phyloP scores from a whole-genome alignment of 2,888 invertebrate species.

The Argynnis bischoffii region DNA sequence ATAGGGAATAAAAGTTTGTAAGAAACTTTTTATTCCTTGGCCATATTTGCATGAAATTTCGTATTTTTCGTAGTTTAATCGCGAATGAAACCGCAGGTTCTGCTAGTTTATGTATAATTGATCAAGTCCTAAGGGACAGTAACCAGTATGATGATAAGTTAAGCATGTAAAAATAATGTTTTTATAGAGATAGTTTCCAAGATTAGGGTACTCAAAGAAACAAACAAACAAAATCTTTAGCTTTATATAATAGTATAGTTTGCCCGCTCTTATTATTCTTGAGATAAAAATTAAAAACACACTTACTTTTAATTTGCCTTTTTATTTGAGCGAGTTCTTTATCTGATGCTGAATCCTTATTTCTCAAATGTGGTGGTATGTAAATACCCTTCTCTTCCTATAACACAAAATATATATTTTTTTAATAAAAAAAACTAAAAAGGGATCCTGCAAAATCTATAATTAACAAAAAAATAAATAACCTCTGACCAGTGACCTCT shows the following conservation, averaged over 20 bases:
- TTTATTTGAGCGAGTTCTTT: slow-evolving; percentile 86
- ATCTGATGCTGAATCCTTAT: slow-evolving; percentile 76
- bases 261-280: no score
- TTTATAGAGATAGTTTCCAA: no score
- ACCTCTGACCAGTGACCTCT: background rate
- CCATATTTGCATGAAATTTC: no score
- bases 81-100: no score
- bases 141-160: no score
- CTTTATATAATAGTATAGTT: background rate
- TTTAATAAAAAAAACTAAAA: background rate
- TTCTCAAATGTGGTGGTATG: slow-evolving; percentile 91
- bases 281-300: no score
- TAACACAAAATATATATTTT: slow-evolving; percentile 33
- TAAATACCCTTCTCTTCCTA: slow-evolving; percentile 85
- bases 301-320: slow-evolving; percentile 90
- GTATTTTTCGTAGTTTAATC: no score
- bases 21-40: no score
- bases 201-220: no score
- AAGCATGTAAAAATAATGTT: background rate
- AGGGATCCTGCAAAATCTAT: background rate
- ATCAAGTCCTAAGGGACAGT: no score
- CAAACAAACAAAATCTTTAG: background rate
- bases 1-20: no score
- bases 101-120: no score
- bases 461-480: background rate